Conservation (phyloP, 92 coral and sea anemone genomes). For the Phenganax marumi region DNA sequence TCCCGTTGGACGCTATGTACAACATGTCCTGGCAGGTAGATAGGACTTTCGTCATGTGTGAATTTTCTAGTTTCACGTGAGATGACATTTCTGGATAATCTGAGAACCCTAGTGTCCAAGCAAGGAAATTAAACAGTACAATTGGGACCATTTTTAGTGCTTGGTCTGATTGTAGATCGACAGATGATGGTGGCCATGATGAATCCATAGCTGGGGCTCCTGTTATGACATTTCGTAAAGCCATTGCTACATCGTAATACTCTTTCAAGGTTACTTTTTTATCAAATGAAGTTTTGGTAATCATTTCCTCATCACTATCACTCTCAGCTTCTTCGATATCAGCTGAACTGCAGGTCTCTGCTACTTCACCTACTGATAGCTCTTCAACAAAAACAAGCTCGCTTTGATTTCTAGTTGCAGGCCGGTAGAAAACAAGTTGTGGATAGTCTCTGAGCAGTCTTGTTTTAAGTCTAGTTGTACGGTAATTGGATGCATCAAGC, state of each 20-base stretch:
- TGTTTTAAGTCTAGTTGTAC: background rate
- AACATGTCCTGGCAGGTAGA: conserved; percentile 23
- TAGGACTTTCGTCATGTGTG: background rate
- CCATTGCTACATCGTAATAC: conserved; percentile 22
- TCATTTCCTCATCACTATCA: conserved; percentile 14
- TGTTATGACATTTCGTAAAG: conserved; percentile 9
- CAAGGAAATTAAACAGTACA: conserved; percentile 23
- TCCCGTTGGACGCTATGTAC: background rate
- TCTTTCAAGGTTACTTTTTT: conserved; percentile 6
- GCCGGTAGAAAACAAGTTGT: conserved; percentile 17
- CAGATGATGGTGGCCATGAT: conserved; percentile 34
- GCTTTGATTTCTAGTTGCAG: conserved; percentile 8
- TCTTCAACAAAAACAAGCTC: conserved; percentile 19
- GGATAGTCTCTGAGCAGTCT: conserved; percentile 16
- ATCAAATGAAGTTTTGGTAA: background rate
- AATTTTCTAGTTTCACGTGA: background rate
- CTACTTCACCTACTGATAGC: background rate
- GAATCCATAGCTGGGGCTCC: conserved; percentile 3
- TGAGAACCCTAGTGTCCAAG: conserved; percentile 18
- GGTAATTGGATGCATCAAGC: conserved; percentile 29
- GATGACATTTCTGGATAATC: conserved; percentile 21
- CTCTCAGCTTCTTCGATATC: background rate
- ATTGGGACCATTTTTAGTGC: conserved; percentile 26
- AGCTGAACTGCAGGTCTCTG: background rate
- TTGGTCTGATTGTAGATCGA: background rate